Evolutionary conservation across 37 sponge, comb jelly and placozoan species (phyloP).

Genomic region (Spongia lamella): DNA sequence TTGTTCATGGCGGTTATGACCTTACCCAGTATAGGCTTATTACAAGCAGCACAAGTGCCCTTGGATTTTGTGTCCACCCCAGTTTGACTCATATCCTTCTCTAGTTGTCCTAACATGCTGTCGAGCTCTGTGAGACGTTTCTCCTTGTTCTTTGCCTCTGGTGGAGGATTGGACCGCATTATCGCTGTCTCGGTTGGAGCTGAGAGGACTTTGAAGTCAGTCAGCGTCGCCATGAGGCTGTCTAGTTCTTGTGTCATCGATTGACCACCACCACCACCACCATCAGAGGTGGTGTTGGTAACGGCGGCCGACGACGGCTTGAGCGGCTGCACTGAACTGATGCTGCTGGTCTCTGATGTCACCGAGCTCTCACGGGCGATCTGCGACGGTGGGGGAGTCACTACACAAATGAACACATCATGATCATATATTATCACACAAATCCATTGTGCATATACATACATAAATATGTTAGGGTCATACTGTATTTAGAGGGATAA

Average conservation of each 20-base stretch:
- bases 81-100: constrained; percentile 50
- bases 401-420: no score
- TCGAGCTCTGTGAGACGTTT: constrained; percentile 43
- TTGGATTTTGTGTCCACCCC: constrained; percentile 79
- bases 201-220: constrained; percentile 64
- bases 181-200: not conserved
- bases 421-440: no score
- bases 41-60: constrained; percentile 90
- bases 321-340: not conserved
- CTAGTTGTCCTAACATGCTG: constrained; percentile 79
- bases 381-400: not conserved
- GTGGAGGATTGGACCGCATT: not conserved
- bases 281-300: constrained; percentile 31
- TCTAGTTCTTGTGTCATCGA: constrained; percentile 90
- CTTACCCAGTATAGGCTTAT: constrained; percentile 87
- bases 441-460: no score
- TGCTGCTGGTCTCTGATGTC: not conserved
- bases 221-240: constrained; percentile 83
- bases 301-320: not conserved
- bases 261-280: constrained; percentile 19
- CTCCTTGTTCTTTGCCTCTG: not conserved
- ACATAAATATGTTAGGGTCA: no score
- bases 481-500: no score
- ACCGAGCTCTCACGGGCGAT: not conserved
- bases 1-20: constrained; percentile 83